These are phyloP conservation scores for Pipra filicauda DNA, from an alignment of 2,113 vertebrate genomes.

Conservation along the genomic window DNA sequence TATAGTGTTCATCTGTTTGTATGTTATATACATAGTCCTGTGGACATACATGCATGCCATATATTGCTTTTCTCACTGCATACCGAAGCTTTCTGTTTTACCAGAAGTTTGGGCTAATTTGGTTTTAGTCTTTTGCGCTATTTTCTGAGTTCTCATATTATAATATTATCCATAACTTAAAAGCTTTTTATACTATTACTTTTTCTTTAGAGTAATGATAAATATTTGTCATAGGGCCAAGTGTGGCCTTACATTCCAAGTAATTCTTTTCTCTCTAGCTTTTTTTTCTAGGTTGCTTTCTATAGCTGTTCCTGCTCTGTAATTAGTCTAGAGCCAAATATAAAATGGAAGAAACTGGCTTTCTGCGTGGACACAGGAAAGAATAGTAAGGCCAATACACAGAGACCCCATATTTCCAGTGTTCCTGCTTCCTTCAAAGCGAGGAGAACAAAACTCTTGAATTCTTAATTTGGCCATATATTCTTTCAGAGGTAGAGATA, in stretches of 20 bases:
- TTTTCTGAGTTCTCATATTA: background rate
- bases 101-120: background rate
- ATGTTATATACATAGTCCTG: background rate
- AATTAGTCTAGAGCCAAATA: background rate
- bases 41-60: background rate
- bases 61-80: background rate
- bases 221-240: background rate
- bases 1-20: background rate
- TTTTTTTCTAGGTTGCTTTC: background rate
- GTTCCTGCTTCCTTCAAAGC: background rate
- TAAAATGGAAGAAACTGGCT: background rate
- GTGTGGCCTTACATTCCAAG: background rate
- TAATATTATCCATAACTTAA: background rate
- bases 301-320: background rate
- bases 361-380: background rate
- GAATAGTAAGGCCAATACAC: background rate
- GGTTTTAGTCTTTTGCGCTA: background rate
- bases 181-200: background rate
- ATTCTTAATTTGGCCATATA: background rate
- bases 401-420: background rate
- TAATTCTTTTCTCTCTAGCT: background rate
- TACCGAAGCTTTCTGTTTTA: background rate
- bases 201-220: background rate
- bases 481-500: background rate
- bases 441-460: background rate